Base-by-base conservation (phyloP, 2,113 vertebrate species). In the Vicugna pacos region DNA sequence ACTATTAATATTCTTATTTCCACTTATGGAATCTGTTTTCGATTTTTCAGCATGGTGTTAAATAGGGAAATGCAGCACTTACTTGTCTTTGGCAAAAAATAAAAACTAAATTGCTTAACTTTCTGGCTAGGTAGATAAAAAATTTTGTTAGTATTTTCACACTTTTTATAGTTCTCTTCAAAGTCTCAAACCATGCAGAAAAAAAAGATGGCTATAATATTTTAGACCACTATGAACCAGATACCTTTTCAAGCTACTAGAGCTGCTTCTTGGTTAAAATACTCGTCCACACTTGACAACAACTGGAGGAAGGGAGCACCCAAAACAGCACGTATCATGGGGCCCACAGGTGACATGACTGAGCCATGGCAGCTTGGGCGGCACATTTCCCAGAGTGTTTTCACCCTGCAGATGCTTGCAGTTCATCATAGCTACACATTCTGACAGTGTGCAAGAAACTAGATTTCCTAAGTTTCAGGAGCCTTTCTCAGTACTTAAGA, bases 1-100 rank as follows among this genome's bases (percentile, higher is more conserved):
- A 75, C 17, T 92, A 83, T 77, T 80, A 73, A 67, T 76, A 87
- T 84, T 92, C 46, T 80, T 82, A 94, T 91, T 89, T 95, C 56
- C 67, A 93, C 50, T 85, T 48, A 83, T 5, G 12, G 7, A 89
- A 88, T 79, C 50, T 75, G 24, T 58, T 77, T 91, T 62, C 60
- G 67, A 60, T 72, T 87, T 95, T 70, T 95, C 48, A 81, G 26
- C 65, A 77, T 77, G 56, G n/a, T 73, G 50, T 91, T 91, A 91
- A 96, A 83, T 6, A 72, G 28, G 12, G 5, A 11, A 58, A 84
- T 3, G 15, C 24, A 30, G 88, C 42, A 84, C 48, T 90, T 67
- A 60, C 52, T 80, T 92, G 48, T 67, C 42, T 90, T 64, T 65
- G 60, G 60, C 3, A 92, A 88, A 69, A 89, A 42, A 88, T n/a